These are phyloP conservation scores for Prietella phreatophila DNA, from an alignment of 2,113 vertebrate genomes.

Conservation along the genomic window DNA sequence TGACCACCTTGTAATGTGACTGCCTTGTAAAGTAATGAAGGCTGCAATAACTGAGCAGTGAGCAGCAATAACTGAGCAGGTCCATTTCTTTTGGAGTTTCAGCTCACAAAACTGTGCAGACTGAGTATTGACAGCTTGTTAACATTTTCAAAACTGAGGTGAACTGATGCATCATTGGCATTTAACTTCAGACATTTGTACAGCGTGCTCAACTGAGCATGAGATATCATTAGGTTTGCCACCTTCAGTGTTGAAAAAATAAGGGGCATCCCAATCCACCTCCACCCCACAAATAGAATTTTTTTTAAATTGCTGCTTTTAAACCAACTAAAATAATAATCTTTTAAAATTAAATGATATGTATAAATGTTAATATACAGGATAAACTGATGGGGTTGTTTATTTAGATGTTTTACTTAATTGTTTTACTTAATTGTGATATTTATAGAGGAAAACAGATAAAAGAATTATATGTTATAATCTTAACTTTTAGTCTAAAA, in stretches of 20 bases:
- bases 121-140: not conserved
- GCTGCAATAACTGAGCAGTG: not conserved
- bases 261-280: not conserved
- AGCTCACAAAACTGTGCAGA: not conserved
- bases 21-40: slow-evolving; percentile 1
- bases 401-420: not conserved
- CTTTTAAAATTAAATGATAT: not conserved
- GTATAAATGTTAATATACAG: not conserved
- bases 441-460: not conserved
- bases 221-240: not conserved
- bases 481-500: too few species aligned
- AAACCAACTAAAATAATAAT: not conserved
- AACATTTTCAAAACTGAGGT: slow-evolving; percentile 6
- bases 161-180: not conserved
- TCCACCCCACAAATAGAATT: not conserved
- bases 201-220: not conserved
- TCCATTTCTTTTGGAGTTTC: not conserved
- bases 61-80: too few species aligned
- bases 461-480: not conserved
- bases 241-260: not conserved
- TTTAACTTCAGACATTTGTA: not conserved
- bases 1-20: slow-evolving; percentile 1
- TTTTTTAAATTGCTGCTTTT: too few species aligned
- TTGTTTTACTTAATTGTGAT: not conserved
- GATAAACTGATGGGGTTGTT: too few species aligned